Base-by-base conservation (phyloP, 2,797 vertebrate species). In the Pampus argenteus region DNA sequence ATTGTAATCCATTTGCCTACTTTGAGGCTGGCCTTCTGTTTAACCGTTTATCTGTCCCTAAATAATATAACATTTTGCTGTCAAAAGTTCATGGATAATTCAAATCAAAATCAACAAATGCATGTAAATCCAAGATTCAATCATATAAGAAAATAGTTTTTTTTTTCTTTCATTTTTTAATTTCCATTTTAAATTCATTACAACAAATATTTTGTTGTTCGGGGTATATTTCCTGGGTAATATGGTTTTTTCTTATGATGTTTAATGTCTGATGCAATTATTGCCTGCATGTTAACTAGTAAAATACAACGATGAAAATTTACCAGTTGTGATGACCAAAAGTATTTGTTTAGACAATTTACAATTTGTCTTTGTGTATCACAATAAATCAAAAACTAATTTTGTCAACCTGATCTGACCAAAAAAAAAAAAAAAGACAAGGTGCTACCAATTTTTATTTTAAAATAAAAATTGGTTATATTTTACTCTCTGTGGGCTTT, bases 251-350 rank as follows among this genome's bases (percentile, higher is more conserved):
- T 25, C 29, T 50, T 79, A 60, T 75, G 26, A 85, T 74, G 81
- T 85, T 83, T 71, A 48, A 80, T 84, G 74, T 81, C 74, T 75
- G 70, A 85, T 88, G 73, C 82, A 64, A 75, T 77, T 82, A 76
- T 81, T 85, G 71, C 81, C 85, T 89, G 87, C 79, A 90, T 90
- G 82, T 83, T 76, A 68, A 74, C 58, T 31, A 83, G 64, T 85
- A 55, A 82, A 85, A 69, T 52, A 86, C 69, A 77, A 83, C 72
- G 71, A 83, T 76, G 70, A 83, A 79, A 83, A 80, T 79, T 63
- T 84, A 82, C 79, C 78, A 86, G 70, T 81, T 88, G 85, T 88
- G 68, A 90, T 80, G 84, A 92, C 87, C 90, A 90, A 91, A 90
- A 86, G 83, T 91, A 81, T 91, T 88, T 82, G 79, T 82, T 86